These are phyloP conservation scores for Drosophila sechellia DNA, from an alignment of 1,140 invertebrate species.

Conservation along the genomic window DNA sequence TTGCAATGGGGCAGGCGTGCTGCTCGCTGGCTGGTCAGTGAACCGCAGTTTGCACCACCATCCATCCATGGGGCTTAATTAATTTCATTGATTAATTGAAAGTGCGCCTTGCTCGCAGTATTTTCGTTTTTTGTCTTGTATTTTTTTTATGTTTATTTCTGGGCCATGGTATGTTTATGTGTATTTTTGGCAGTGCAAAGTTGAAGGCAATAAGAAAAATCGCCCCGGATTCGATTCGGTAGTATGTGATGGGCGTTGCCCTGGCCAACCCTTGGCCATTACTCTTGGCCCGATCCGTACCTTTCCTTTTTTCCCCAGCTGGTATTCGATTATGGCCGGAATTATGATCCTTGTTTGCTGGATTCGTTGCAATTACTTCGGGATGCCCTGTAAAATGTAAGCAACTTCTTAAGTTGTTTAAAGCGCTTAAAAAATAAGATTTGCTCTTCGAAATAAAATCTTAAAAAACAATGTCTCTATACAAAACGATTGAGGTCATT, in stretches of 20 bases:
- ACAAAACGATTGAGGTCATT: neutral
- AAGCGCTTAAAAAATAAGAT: no score
- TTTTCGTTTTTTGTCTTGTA: slow-evolving; percentile 16
- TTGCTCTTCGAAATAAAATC: neutral
- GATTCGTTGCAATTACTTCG: slow-evolving; percentile 4
- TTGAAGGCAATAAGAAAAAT: slow-evolving; percentile 75
- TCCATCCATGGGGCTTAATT: slow-evolving; percentile 68
- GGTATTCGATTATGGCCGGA: slow-evolving; percentile 62
- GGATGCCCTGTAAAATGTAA: slow-evolving; percentile 8
- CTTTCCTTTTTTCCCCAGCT: slow-evolving; percentile 19
- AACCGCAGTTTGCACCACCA: slow-evolving; percentile 34
- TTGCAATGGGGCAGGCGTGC: slow-evolving; percentile 59
- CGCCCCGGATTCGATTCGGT: slow-evolving; percentile 59
- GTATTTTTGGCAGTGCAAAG: slow-evolving; percentile 68
- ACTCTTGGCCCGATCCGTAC: slow-evolving; percentile 45
- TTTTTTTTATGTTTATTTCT: slow-evolving; percentile 9
- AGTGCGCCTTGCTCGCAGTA: slow-evolving; percentile 52
- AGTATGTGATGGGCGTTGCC: slow-evolving; percentile 73
- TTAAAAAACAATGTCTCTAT: slow-evolving; percentile 3
- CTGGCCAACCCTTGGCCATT: slow-evolving; percentile 68
- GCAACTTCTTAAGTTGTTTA: neutral
- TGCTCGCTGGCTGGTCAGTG: slow-evolving; percentile 62
- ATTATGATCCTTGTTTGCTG: slow-evolving; percentile 43
- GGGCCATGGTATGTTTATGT: neutral
- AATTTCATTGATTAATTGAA: slow-evolving; percentile 83